A percentile compares a stretch with the other conserved stretches of the same genome.
These are phyloP conservation scores for Schizaphis graminum DNA, from an alignment of 2,888 invertebrate genomes.

Conservation along the genomic window DNA sequence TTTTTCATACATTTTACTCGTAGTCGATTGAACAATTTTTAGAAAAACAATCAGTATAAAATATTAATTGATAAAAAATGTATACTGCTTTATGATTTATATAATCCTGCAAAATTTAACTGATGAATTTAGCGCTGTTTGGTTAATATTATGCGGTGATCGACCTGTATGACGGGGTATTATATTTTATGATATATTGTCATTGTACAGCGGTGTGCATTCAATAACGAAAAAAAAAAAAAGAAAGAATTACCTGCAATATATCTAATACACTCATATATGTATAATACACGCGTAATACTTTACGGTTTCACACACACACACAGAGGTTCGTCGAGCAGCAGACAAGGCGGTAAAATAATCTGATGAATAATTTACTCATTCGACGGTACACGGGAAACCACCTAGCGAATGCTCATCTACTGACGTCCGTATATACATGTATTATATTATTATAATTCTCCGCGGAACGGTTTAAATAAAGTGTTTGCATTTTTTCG, in stretches of 20 bases:
- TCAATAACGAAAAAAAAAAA: neutral
- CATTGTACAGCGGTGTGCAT: neutral
- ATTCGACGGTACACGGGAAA: neutral
- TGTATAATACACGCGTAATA: neutral
- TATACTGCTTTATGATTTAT: no score
- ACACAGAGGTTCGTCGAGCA: neutral
- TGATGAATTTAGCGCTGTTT: neutral
- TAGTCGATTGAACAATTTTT: no score
- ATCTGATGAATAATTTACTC: slow-evolving; percentile 47
- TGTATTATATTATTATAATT: neutral
- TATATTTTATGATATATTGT: neutral
- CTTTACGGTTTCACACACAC: neutral
- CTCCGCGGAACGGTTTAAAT: slow-evolving; percentile 23
- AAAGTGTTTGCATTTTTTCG: slow-evolving; percentile 12
- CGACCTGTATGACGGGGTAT: neutral
- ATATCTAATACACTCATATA: neutral
- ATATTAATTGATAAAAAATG: no score
- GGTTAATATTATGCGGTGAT: neutral
- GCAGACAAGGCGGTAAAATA: neutral
- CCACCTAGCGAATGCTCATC: neutral
- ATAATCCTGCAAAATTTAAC: neutral
- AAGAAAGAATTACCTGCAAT: neutral
- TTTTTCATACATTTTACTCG: no score
- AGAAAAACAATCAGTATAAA: no score
- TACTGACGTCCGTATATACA: neutral